Conservation (phyloP, 2,113 vertebrate genomes). For the Brachirus orientalis region DNA sequence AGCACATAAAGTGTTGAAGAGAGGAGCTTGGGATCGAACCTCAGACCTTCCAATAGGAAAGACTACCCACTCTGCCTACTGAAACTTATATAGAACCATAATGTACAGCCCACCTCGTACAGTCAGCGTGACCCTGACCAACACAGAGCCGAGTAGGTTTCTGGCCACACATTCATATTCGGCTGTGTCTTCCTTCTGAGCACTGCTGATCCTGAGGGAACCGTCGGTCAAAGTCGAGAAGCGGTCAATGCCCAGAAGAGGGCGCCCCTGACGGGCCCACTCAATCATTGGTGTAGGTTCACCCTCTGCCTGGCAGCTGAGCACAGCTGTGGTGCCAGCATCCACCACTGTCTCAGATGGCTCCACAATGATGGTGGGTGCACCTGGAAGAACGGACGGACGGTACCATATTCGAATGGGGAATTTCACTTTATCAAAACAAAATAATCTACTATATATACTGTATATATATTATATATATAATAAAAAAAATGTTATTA, state of each 20-base stretch:
- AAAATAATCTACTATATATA: neutral
- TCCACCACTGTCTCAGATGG: conserved; percentile 84
- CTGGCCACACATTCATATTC: conserved; percentile 93
- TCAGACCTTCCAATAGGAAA: too few relatives aligned
- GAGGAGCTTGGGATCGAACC: too few relatives aligned
- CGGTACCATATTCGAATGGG: neutral
- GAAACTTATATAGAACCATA: neutral
- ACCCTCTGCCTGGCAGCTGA: conserved; percentile 91
- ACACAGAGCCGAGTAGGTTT: conserved; percentile 90
- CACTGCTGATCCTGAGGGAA: conserved; percentile 84
- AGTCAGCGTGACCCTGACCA: conserved; percentile 83
- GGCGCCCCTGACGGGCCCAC: conserved; percentile 87
- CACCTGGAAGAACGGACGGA: conserved; percentile 78
- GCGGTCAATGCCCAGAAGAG: conserved; percentile 78
- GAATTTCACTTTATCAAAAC: neutral
- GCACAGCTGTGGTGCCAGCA: conserved; percentile 84
- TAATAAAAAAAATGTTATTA: too few relatives aligned
- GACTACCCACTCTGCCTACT: too few relatives aligned
- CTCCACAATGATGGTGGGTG: conserved; percentile 86
- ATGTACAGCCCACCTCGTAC: conserved; percentile 85
- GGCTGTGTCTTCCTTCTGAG: conserved; percentile 89
- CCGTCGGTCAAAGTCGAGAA: conserved; percentile 83
- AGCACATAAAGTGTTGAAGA: too few relatives aligned
- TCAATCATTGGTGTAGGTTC: conserved; percentile 86
- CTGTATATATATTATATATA: too few relatives aligned